These are phyloP conservation scores for Diplolepis rosae DNA, from an alignment of 2,888 invertebrate genomes.

Conservation along the genomic window DNA sequence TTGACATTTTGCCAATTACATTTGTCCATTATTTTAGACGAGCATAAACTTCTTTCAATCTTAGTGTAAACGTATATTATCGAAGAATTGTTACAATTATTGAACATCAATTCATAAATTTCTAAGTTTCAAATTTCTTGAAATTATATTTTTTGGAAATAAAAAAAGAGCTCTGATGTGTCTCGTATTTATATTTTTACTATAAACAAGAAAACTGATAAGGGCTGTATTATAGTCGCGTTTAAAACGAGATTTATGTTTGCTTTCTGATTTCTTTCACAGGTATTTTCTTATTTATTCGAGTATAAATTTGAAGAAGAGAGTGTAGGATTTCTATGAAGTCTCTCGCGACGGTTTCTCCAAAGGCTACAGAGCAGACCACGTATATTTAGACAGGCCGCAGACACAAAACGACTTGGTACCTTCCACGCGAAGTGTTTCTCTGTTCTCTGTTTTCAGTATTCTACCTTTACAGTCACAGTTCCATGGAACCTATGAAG, in stretches of 20 bases:
- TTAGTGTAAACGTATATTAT: not conserved
- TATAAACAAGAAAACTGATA: no score
- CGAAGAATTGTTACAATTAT: not conserved
- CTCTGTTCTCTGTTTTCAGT: conserved; percentile 41
- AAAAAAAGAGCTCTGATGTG: not conserved
- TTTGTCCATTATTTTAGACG: not conserved
- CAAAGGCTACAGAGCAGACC: conserved; percentile 36
- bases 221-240: no score
- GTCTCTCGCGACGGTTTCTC: conserved; percentile 26
- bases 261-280: not conserved
- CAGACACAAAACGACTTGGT: conserved; percentile 51
- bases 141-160: not conserved
- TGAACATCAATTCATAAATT: no score
- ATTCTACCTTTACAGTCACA: conserved; percentile 1
- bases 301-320: not conserved
- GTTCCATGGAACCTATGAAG: not conserved
- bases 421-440: conserved; percentile 38
- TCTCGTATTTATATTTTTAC: no score
- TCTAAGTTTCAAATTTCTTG: no score
- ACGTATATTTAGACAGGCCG: conserved; percentile 50
- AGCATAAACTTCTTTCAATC: not conserved
- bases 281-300: conserved; percentile 15
- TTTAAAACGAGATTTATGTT: no score
- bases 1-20: conserved; percentile 12
- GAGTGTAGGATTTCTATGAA: conserved; percentile 28